phyloP scores from a whole-genome alignment of 2,888 invertebrate species.

The Belgica antarctica region DNA sequence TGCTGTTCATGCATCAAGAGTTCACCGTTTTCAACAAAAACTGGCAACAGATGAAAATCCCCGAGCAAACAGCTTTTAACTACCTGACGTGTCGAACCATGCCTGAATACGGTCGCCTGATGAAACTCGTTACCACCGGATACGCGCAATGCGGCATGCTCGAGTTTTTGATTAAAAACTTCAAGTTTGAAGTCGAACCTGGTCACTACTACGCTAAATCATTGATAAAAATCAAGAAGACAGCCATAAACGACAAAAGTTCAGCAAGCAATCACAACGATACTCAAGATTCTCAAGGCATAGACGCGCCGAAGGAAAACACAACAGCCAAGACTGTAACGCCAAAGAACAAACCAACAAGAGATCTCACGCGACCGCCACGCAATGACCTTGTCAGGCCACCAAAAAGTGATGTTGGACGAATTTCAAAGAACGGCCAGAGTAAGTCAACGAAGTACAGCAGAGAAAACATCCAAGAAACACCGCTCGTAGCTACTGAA shows the following conservation, averaged over 20 bases:
- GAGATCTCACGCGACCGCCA: no score
- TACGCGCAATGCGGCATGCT: background rate
- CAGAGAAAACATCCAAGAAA: background rate
- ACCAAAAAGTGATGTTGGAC: no score
- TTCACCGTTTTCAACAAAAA: slow-evolving; percentile 16
- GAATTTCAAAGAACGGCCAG: no score
- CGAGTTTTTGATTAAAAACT: slow-evolving; percentile 13
- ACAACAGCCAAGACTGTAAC: no score
- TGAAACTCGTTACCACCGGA: background rate
- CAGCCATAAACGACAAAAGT: no score
- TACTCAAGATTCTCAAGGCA: no score
- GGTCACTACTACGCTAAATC: slow-evolving; percentile 20
- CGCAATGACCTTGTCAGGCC: no score
- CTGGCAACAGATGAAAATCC: no score
- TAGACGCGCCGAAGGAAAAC: no score
- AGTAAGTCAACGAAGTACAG: no score
- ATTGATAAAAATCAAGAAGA: slow-evolving; percentile 6
- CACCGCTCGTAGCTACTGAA: background rate
- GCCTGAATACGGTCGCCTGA: background rate
- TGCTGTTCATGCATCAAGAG: background rate
- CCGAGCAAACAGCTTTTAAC: background rate
- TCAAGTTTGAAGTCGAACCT: slow-evolving; percentile 10
- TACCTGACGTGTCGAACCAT: background rate
- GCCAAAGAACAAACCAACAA: no score
- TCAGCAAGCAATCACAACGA: no score